A percentile compares a stretch with the other conserved stretches of the same genome.
Evolutionary conservation across 2,113 vertebrate genomes (phyloP).

Genomic region (Cyrtonyx montezumae): DNA sequence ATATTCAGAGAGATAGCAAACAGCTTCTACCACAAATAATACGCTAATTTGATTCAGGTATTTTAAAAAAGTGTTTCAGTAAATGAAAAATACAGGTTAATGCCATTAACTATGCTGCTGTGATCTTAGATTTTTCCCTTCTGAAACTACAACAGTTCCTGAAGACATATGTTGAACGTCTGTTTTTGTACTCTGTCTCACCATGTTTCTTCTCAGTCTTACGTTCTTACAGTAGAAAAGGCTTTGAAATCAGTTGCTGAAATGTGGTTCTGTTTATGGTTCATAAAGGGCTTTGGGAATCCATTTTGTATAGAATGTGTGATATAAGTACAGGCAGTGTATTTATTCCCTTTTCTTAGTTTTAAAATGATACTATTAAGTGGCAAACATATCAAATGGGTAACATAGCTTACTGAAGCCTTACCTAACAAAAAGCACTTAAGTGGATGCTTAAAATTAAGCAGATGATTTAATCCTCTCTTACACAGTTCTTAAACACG

Average conservation of each 20-base stretch:
- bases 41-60: background rate
- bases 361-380: conserved; percentile 51
- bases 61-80: background rate
- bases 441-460: conserved; percentile 51
- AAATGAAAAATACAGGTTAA: conserved; percentile 29
- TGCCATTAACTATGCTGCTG: background rate
- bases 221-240: background rate
- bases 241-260: conserved; percentile 37
- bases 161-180: background rate
- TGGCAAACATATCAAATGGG: conserved; percentile 26
- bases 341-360: conserved; percentile 34
- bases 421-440: conserved; percentile 11
- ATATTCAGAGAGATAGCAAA: background rate
- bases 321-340: conserved; percentile 31
- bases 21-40: background rate
- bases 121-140: background rate
- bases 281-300: conserved; percentile 47
- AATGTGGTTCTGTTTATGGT: conserved; percentile 45
- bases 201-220: background rate
- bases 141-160: background rate
- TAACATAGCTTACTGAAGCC: background rate
- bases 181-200: background rate
- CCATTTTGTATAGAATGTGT: conserved; percentile 21
- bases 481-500: background rate
- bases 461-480: conserved; percentile 34